Conservation (phyloP, 1,140 invertebrate genomes). For the Steinernema khuongi region DNA sequence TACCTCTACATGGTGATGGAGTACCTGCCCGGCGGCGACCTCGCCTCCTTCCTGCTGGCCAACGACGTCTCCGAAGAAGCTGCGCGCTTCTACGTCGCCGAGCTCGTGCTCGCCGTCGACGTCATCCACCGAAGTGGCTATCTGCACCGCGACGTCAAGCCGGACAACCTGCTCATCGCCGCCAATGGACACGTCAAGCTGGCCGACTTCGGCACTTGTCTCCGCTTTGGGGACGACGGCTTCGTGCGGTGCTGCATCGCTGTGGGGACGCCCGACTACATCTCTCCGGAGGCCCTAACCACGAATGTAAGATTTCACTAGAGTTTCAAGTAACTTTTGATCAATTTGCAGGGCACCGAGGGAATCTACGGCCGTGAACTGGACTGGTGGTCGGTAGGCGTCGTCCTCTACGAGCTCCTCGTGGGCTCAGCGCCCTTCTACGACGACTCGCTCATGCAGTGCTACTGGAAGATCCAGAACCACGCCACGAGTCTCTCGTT, state of each 20-base stretch:
- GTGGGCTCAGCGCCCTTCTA: constrained; percentile 97
- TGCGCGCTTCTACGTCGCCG: constrained; percentile 98
- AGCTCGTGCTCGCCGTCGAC: constrained; percentile 94
- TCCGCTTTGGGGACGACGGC: constrained; percentile 74
- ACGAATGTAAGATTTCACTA: too few species aligned
- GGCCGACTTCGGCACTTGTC: constrained; percentile 98
- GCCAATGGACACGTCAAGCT: constrained; percentile 89
- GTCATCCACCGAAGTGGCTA: constrained; percentile 98
- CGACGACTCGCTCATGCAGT: constrained; percentile 91
- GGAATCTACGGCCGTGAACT: constrained; percentile 81
- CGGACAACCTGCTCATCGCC: constrained; percentile 95
- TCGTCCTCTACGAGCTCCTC: constrained; percentile 97
- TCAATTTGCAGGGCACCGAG: constrained; percentile 90
- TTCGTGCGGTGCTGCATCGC: constrained; percentile 65
- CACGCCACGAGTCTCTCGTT: constrained; percentile 90
- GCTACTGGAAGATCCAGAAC: constrained; percentile 80
- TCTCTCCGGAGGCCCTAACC: constrained; percentile 59
- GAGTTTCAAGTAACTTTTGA: constrained; percentile 96
- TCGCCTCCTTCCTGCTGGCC: constrained; percentile 95
- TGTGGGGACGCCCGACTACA: constrained; percentile 97
- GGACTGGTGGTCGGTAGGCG: constrained; percentile 99
- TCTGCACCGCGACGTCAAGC: constrained; percentile 97
- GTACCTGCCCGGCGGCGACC: constrained; percentile 96
- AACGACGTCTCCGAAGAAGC: constrained; percentile 98
- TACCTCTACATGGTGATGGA: constrained; percentile 97